Base-by-base conservation (phyloP, 2,888 invertebrate genomes). In the Sminthurinus aureus region DNA sequence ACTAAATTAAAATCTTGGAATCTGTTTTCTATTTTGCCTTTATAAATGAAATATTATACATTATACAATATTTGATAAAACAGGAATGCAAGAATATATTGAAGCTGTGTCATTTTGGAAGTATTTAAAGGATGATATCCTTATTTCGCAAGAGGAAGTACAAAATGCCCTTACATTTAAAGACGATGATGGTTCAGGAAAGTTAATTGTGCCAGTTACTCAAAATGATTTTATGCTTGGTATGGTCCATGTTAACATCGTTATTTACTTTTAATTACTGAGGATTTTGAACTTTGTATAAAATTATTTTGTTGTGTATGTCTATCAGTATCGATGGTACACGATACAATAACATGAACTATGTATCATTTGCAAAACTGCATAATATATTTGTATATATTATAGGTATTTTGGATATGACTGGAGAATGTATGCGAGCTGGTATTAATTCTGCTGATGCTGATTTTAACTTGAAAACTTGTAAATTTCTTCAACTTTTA, bases 381-480 rank as follows among this genome's bases (percentile, higher is more conserved):
- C n/a, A n/a, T n/a, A n/a, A n/a, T n/a, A n/a, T n/a, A n/a, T n/a
- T n/a, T n/a, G n/a, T n/a, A n/a, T n/a, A n/a, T n/a, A n/a, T n/a
- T n/a, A n/a, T n/a, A n/a, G 97, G 97, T 0, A 90, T 98, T 64
- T 94, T 95, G 0, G 97, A 98, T 91, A 91, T 97, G 51, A 96
- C 96, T 0, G 97, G 97, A 0, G 98, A 98, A 90, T 90, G 97
- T 73, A 98, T 98, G 97, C 92, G 97, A 81, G 93, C 94, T 88
- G 96, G 96, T 81, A 95, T 98, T 11, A 96, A 81, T 64, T 82
- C 82, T 12, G n/a, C 11, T 71, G 71, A 69, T 8, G 64, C 11
- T n/a, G 74, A 81, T 18, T 81, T 78, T n/a, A 64, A 77, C 26
- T 58, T 38, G 50, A 52, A 64, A 18, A 74, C 84, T 18, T 58